Conservation (phyloP, 64 coral and sea anemone genomes). For the Acropora yongei region DNA sequence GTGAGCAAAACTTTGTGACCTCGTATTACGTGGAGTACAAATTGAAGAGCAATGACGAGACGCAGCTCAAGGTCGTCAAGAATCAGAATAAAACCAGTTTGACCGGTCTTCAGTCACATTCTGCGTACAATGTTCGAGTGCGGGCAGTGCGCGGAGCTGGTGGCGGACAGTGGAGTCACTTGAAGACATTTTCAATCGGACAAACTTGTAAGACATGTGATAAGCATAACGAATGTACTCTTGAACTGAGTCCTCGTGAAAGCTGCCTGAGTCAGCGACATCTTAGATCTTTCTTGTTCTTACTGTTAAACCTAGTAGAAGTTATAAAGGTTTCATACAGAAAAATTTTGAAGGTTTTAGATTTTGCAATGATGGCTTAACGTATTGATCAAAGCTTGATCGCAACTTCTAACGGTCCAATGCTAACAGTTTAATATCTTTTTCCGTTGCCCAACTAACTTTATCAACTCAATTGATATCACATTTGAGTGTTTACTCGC, state of each 20-base stretch:
- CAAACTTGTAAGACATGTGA: constrained; percentile 20
- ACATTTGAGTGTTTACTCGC: too few relatives aligned
- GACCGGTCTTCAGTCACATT: constrained; percentile 21
- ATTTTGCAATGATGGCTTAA: too few relatives aligned
- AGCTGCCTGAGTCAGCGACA: too few relatives aligned
- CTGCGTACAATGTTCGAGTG: constrained; percentile 12
- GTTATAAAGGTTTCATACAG: too few relatives aligned
- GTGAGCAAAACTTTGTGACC: not conserved
- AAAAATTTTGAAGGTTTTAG: too few relatives aligned
- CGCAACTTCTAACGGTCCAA: not conserved
- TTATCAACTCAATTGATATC: too few relatives aligned
- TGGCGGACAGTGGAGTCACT: constrained; percentile 30
- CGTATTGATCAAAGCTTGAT: too few relatives aligned
- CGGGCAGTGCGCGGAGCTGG: constrained; percentile 31
- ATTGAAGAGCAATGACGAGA: not conserved
- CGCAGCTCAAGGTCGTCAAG: constrained; percentile 18
- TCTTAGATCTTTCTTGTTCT: too few relatives aligned
- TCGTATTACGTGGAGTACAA: constrained; percentile 38
- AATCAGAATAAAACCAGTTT: constrained; percentile 43
- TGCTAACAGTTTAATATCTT: not conserved
- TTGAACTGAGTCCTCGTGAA: too few relatives aligned
- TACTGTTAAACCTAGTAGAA: too few relatives aligned
- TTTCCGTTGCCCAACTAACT: not conserved
- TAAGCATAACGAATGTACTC: not conserved
- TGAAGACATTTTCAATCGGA: constrained; percentile 22